These are phyloP conservation scores for Ranitomeya variabilis DNA, from an alignment of 2,113 vertebrate genomes.

Conservation along the genomic window DNA sequence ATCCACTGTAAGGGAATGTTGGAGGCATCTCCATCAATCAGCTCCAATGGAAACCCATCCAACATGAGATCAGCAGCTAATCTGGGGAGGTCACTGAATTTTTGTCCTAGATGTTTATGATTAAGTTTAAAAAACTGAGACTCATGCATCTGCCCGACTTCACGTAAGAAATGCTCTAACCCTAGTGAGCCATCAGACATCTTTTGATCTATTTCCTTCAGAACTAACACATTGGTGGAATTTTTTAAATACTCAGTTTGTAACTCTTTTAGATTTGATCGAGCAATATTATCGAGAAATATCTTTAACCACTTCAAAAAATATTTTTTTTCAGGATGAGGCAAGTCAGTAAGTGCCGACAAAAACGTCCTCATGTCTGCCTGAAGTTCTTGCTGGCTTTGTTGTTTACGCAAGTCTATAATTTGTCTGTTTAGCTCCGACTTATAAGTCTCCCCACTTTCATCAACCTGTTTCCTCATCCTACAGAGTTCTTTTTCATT, in stretches of 20 bases:
- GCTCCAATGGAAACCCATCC: constrained; percentile 75
- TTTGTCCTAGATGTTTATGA: neutral
- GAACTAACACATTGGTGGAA: constrained; percentile 8
- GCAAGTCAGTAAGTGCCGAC: constrained; percentile 56
- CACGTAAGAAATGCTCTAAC: constrained; percentile 77
- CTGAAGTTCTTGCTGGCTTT: constrained; percentile 51
- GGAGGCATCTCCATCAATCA: constrained; percentile 74
- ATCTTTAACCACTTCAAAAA: constrained; percentile 67
- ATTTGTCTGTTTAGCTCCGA: constrained; percentile 57
- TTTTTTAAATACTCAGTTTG: constrained; percentile 40
- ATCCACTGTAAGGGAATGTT: constrained; percentile 78
- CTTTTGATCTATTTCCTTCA: constrained; percentile 33
- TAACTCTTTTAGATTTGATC: constrained; percentile 10
- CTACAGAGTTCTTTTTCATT: constrained; percentile 59
- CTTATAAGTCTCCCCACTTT: neutral
- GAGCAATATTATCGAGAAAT: constrained; percentile 58
- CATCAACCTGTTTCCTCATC: constrained; percentile 24
- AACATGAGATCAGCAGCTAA: constrained; percentile 69
- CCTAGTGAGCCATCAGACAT: constrained; percentile 73
- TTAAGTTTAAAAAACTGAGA: constrained; percentile 62
- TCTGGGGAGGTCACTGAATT: constrained; percentile 52
- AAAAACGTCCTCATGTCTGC: constrained; percentile 62
- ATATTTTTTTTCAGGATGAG: constrained; percentile 59
- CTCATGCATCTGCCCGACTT: constrained; percentile 81
- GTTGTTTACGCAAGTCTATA: constrained; percentile 60